Evolutionary conservation across 35 echinoderm and acorn worm species (phyloP).

Genomic region (Heliocidaris erythrogramma): DNA sequence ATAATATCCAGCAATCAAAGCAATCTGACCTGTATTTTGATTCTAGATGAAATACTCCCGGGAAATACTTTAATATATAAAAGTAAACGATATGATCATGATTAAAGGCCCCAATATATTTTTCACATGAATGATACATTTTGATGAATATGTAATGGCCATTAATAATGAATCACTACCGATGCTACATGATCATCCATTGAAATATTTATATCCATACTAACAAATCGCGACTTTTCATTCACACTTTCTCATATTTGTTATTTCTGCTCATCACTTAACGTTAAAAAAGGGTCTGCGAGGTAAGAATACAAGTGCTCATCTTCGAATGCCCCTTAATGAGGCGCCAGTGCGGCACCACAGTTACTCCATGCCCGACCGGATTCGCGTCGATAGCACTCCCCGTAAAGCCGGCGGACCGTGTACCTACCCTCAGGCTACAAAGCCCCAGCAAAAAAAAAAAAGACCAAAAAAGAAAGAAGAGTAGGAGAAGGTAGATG

Average conservation of each 20-base stretch:
- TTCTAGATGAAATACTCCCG: too few relatives aligned
- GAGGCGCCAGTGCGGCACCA: slow-evolving; percentile 27
- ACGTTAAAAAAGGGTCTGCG: not conserved
- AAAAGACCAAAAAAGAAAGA: not conserved
- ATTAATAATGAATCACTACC: too few relatives aligned
- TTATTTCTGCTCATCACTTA: not conserved
- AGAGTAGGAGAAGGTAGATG: slow-evolving; percentile 14
- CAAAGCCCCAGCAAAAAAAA: not conserved
- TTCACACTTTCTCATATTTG: not conserved
- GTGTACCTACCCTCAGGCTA: slow-evolving; percentile 28
- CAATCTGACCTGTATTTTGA: too few relatives aligned
- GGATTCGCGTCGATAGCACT: slow-evolving; percentile 32
- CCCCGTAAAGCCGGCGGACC: slow-evolving; percentile 44
- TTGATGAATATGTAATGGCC: too few relatives aligned
- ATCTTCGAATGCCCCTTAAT: not conserved
- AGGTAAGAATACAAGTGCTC: not conserved
- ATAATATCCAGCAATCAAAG: too few relatives aligned
- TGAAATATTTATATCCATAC: too few relatives aligned
- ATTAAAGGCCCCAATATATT: too few relatives aligned
- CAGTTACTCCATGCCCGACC: not conserved
- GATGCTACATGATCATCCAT: too few relatives aligned
- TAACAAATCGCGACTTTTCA: not conserved
- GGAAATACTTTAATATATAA: too few relatives aligned
- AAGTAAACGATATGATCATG: too few relatives aligned
- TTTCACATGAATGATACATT: too few relatives aligned